A percentile compares a stretch with the other conserved stretches of the same genome.
These are phyloP conservation scores for Natrix natrix DNA, from an alignment of 2,797 vertebrate genomes.

Conservation along the genomic window DNA sequence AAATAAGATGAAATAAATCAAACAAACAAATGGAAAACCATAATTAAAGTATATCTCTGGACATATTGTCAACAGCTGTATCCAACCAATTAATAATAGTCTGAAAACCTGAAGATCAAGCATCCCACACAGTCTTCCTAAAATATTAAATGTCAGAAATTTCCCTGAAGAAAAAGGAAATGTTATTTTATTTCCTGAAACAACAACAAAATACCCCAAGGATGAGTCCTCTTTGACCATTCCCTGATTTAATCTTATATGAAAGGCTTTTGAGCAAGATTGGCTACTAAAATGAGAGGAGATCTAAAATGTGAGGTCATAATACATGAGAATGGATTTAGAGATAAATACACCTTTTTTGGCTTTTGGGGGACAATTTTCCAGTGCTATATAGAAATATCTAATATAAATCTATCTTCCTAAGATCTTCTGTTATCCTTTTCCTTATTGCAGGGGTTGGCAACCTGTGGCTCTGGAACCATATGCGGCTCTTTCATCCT, in stretches of 20 bases:
- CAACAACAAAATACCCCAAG: neutral
- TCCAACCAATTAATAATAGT: neutral
- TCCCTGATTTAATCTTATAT: neutral
- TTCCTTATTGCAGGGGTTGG: neutral
- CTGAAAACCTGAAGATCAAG: neutral
- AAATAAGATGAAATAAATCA: neutral
- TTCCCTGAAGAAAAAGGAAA: neutral
- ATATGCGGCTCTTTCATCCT: no score
- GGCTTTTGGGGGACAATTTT: neutral
- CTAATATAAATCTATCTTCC: neutral
- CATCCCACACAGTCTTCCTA: neutral
- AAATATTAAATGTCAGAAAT: neutral
- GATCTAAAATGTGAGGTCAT: neutral
- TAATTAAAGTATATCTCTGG: neutral
- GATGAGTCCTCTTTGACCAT: neutral
- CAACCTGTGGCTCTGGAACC: no score
- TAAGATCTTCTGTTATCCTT: neutral
- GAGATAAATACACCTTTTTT: neutral
- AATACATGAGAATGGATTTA: neutral
- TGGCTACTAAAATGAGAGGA: neutral
- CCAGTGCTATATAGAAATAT: neutral
- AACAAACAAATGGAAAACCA: neutral
- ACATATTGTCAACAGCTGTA: neutral
- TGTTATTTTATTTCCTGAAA: no score
- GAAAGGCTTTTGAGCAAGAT: neutral